Evolutionary conservation across 35 echinoderm and acorn worm species (phyloP), one percentile per base, ranked within the genome.

Genomic region (Apostichopus parvimensis): DNA sequence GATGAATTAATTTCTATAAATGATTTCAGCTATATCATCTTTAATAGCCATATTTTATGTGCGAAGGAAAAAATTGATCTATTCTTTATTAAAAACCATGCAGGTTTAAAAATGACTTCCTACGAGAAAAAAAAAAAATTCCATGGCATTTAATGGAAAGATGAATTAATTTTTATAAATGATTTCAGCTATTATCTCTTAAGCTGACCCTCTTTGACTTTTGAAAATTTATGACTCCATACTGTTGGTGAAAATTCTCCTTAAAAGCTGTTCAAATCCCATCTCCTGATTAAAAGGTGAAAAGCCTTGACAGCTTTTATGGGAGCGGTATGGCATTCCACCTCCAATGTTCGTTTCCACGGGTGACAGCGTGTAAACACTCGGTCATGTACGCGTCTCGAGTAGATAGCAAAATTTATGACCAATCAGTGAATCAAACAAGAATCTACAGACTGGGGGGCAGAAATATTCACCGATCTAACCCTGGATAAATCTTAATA

Each of bases 221-320:
- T 75, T 75, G 0, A 4, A 18, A 75, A 75, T 75, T 75, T 75
- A 75, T 75, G 14, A 75, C 71, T 75, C 1, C 71, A 45, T 45
- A 45, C 2, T 75, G 71, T 22, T n/a, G 7, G 71, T 61, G 6
- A 75, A 75, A 75, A 75, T 75, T 75, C 7, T 75, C 71, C 71
- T 75, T 20, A 75, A 75, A 75, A 75, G 71, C 71, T 75, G 20
- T 75, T 75, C 71, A 75, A 75, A 75, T 75, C 71, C 71, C 71
- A 75, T 75, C 71, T 75, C 71, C n/a, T 75, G 71, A 75, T 75
- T 75, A 75, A 75, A 75, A 75, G 71, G 71, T 6, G 71, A n/a
- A 22, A 18, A 75, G 17, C n/a, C 34, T 75, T 75, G 71, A n/a
- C 71, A 75, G 71, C 14, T 75, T 75, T 75, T 45, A 45, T 45